Percentiles rank a stretch among this genome's conserved stretches.
phyloP scores from a whole-genome alignment of 2,113 vertebrate species.

The Myrmophylax atrothorax region DNA sequence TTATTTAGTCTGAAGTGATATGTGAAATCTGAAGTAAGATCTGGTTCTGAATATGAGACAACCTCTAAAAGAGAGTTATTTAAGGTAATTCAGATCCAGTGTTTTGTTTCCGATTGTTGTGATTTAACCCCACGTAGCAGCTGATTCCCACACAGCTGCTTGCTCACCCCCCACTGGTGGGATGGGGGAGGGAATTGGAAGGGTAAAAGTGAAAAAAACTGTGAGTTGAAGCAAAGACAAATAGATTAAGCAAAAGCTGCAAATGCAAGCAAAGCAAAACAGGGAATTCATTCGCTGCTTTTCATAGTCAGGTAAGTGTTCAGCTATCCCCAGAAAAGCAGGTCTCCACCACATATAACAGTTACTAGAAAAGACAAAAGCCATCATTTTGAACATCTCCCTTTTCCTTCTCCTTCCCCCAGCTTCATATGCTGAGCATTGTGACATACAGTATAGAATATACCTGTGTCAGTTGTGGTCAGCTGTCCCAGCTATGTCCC shows the following conservation, averaged over 20 bases:
- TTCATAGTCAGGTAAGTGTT: not conserved
- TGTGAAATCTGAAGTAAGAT: not conserved
- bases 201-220: not conserved
- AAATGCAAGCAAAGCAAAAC: not conserved
- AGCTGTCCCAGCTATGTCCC: not conserved
- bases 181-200: not conserved
- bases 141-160: not conserved
- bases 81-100: not conserved
- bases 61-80: not conserved
- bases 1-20: not conserved
- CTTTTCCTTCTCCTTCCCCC: not conserved
- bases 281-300: not conserved
- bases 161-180: not conserved
- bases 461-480: not conserved
- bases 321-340: not conserved
- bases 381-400: fast-evolving
- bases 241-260: not conserved
- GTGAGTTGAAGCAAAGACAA: not conserved
- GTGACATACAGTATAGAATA: not conserved
- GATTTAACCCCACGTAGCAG: not conserved
- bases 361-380: not conserved
- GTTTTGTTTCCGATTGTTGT: not conserved
- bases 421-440: not conserved
- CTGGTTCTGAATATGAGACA: not conserved
- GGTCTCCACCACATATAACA: fast-evolving